Evolutionary conservation across 2,797 vertebrate genomes (phyloP).

Genomic region (Spinus olivaceus): DNA sequence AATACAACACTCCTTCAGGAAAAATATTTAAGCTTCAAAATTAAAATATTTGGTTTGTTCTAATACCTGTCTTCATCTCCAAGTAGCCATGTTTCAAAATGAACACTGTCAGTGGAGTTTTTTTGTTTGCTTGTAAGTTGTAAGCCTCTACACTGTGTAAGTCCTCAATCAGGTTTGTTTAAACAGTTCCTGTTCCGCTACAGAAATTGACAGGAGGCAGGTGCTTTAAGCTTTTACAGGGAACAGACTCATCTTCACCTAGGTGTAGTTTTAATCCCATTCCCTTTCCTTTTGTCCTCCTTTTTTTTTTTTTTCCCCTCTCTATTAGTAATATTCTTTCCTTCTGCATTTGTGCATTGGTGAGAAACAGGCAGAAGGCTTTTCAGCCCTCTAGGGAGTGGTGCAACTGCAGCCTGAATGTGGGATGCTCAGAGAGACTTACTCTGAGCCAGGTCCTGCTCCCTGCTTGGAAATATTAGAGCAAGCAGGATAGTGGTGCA

Average conservation of each 20-base stretch:
- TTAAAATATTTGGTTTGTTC: neutral
- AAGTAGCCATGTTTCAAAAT: neutral
- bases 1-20: neutral
- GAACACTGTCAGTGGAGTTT: rapidly evolving
- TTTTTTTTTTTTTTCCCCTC: neutral
- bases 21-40: neutral
- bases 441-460: neutral
- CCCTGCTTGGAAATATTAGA: neutral
- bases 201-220: neutral
- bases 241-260: neutral
- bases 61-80: neutral
- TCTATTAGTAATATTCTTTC: neutral
- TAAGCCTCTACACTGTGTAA: neutral
- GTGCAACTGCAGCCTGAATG: neutral
- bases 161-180: neutral
- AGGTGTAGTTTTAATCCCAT: neutral
- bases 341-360: neutral
- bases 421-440: neutral
- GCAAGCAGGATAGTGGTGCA: neutral
- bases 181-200: neutral
- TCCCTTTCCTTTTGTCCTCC: rapidly evolving
- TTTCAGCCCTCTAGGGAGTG: neutral
- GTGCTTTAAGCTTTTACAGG: neutral
- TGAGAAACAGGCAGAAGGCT: neutral
- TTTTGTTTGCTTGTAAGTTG: neutral